Percentiles rank a stretch among this genome's conserved stretches.
phyloP scores from a whole-genome alignment of 1,140 invertebrate species.

The Lepeophtheirus salmonis region DNA sequence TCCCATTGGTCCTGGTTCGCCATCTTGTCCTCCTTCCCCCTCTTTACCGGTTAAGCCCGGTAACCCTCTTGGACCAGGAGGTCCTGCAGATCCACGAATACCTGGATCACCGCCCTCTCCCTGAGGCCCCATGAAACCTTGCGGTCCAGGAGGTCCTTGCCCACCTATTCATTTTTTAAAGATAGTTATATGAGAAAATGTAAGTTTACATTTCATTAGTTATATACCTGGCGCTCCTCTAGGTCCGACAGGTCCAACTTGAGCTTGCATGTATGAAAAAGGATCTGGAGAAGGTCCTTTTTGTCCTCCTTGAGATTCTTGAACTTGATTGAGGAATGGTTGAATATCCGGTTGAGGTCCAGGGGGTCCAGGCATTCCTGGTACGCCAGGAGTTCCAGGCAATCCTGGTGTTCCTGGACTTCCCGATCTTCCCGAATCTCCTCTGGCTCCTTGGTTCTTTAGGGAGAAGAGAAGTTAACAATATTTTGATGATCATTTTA shows the following conservation, averaged over 20 bases:
- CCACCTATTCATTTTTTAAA: too few species aligned
- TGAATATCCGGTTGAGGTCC: conserved; percentile 49
- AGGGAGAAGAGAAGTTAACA: neutral
- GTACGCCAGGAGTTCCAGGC: conserved; percentile 36
- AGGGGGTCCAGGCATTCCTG: conserved; percentile 31
- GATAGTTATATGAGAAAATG: conserved; percentile 10
- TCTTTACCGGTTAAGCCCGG: conserved; percentile 12
- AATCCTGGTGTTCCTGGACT: conserved; percentile 39
- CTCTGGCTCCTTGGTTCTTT: neutral
- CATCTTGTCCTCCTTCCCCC: conserved; percentile 37
- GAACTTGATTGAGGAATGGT: conserved; percentile 41
- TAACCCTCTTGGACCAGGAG: conserved; percentile 39
- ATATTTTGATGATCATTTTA: neutral
- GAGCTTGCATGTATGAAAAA: conserved; percentile 52
- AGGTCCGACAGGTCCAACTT: conserved; percentile 49
- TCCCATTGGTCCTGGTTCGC: conserved; percentile 38
- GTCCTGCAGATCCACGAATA: conserved; percentile 39
- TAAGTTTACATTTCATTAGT: neutral
- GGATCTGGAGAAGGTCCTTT: conserved; percentile 49
- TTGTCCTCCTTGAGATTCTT: conserved; percentile 42
- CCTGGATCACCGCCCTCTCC: conserved; percentile 54
- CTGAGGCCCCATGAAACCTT: conserved; percentile 46
- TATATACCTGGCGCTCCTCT: conserved; percentile 42
- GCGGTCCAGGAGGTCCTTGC: conserved; percentile 52
- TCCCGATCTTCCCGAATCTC: conserved; percentile 33